These are phyloP conservation scores for Patiria miniata DNA, from an alignment of 35 echinoderm and acorn worm species.

Conservation along the genomic window DNA sequence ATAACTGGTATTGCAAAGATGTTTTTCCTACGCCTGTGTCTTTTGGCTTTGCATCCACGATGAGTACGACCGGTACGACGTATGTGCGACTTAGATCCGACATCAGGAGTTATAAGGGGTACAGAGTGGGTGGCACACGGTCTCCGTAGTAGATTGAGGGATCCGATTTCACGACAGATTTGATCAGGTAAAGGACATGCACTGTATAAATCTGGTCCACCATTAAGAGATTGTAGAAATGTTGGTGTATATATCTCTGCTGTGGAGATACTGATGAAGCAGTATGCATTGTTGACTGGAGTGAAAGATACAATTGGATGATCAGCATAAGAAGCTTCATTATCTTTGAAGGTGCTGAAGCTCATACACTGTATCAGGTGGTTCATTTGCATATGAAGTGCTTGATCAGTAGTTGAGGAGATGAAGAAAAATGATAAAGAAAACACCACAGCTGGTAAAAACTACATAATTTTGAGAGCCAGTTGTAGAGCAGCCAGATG, in stretches of 20 bases:
- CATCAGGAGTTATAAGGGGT: neutral
- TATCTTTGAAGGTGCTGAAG: neutral
- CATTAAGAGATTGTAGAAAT: neutral
- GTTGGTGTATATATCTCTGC: neutral
- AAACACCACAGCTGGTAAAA: too few relatives aligned
- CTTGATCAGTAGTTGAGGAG: neutral
- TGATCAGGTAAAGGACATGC: neutral
- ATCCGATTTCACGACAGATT: neutral
- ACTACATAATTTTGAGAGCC: too few relatives aligned
- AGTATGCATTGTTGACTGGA: slow-evolving; percentile 1
- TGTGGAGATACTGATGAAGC: neutral
- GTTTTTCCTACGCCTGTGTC: neutral
- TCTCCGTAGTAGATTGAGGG: neutral
- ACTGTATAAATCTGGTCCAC: neutral
- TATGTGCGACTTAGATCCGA: neutral
- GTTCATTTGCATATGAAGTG: slow-evolving; percentile 3
- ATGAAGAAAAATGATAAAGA: too few relatives aligned
- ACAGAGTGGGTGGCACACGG: neutral
- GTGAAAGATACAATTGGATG: neutral
- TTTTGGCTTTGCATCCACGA: neutral
- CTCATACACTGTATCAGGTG: neutral
- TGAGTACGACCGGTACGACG: neutral
- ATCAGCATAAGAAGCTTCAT: slow-evolving; percentile 8
- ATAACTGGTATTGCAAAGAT: neutral
- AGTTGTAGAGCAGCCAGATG: too few relatives aligned